phyloP scores from a whole-genome alignment of 2,797 vertebrate genomes.

The Iguana delicatissima region DNA sequence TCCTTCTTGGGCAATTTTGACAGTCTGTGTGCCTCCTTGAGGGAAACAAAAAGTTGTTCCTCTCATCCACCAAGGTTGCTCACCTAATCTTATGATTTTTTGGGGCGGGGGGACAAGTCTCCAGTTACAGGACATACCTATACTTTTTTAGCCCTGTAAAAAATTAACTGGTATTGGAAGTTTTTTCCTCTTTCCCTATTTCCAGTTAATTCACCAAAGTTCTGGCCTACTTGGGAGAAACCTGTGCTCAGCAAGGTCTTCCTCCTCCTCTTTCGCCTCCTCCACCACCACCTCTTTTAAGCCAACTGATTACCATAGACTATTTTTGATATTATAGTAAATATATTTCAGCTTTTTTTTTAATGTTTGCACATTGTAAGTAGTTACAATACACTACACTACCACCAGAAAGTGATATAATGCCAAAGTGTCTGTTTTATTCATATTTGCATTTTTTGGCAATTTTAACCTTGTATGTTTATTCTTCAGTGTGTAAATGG shows the following conservation, averaged over 20 bases:
- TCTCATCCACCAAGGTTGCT: too few relatives aligned
- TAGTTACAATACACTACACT: background rate
- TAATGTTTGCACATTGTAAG: too few relatives aligned
- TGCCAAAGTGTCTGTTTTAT: background rate
- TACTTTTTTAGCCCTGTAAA: background rate
- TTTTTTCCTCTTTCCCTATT: background rate
- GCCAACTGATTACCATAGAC: background rate
- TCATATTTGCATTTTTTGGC: background rate
- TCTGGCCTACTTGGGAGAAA: background rate
- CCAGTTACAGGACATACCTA: background rate
- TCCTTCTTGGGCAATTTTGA: too few relatives aligned
- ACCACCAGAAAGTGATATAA: background rate
- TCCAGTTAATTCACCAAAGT: background rate
- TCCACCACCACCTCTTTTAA: too few relatives aligned
- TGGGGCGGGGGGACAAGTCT: too few relatives aligned
- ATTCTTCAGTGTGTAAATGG: background rate
- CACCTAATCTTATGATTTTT: background rate
- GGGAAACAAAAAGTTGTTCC: background rate
- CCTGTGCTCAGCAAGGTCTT: background rate
- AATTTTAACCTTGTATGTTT: background rate
- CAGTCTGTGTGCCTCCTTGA: background rate
- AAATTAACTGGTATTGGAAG: background rate
- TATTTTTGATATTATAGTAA: background rate
- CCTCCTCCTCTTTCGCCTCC: too few relatives aligned
- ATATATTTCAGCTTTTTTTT: too few relatives aligned